These are phyloP conservation scores for Emberiza fucata DNA, from an alignment of 2,113 vertebrate species.

Conservation along the genomic window DNA sequence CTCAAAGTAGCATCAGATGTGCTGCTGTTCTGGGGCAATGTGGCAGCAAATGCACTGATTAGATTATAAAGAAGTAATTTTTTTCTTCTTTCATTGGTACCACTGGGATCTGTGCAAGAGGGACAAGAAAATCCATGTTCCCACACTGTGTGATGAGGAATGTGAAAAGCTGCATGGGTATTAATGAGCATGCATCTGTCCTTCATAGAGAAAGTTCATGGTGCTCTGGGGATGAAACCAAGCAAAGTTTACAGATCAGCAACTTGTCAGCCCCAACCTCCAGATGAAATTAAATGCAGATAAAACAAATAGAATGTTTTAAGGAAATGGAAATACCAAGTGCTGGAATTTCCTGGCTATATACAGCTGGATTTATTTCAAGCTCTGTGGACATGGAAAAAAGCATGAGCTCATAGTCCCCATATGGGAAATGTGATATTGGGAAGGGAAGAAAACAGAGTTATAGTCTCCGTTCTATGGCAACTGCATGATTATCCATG, in stretches of 20 bases:
- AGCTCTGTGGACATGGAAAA: constrained; percentile 43
- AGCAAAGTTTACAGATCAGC: constrained; percentile 55
- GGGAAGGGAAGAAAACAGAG: constrained; percentile 5
- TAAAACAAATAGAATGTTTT: constrained; percentile 53
- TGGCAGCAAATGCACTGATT: neutral
- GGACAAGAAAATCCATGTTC: neutral
- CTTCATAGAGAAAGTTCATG: constrained; percentile 1
- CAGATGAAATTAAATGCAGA: constrained; percentile 45
- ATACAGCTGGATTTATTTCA: constrained; percentile 45
- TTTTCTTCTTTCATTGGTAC: neutral
- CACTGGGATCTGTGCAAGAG: neutral
- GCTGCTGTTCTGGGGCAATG: neutral
- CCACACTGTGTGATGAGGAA: neutral
- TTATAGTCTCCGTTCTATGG: neutral
- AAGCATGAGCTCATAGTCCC: constrained; percentile 29
- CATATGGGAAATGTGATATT: constrained; percentile 31
- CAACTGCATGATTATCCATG: neutral
- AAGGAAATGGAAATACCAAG: constrained; percentile 60
- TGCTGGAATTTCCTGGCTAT: constrained; percentile 41
- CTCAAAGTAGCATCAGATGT: neutral
- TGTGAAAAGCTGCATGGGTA: neutral
- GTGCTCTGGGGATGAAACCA: constrained; percentile 34
- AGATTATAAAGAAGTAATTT: neutral
- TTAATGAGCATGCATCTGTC: neutral
- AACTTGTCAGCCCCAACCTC: constrained; percentile 29